Evolutionary conservation across 2,113 vertebrate species (phyloP), one percentile per base, ranked within the genome.

Genomic region (Triplophysa dalaica): DNA sequence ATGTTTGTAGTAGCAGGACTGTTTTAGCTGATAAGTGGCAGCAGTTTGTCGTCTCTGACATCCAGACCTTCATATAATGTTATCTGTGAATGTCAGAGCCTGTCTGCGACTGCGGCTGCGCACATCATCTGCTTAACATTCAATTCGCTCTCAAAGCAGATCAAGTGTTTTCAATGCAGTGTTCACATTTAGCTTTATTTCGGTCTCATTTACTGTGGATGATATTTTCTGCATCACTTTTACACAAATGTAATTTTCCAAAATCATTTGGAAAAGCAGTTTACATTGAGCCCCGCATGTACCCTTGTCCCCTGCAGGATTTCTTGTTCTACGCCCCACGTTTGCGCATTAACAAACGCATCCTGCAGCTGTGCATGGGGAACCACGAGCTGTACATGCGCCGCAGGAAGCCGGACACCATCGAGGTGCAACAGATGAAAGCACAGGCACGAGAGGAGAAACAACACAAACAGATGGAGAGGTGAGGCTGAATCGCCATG

Each of bases 391-490:
- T 98, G 84, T 99, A 98, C 84, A 98, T 98, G 96, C 93, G 96
- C 3, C 95, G 97, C 79, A 90, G 97, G 87, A 98, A 97, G 87
- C 97, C 97, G 0, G 97, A 99, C 91, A 96, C 96, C 52, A 98
- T 99, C 1, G 97, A 99, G 90, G 97, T 99, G 81, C 97, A 99
- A 86, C 97, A 99, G 92, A 98, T 99, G 97, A 98, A 97, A 90
- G 94, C 95, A 0, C 97, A 98, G 90, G 97, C 97, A 64, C 90
- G 92, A 2, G 97, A 99, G 87, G 97, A 98, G 88, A 98, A 97
- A 88, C 93, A 95, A 7, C 94, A 96, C 85, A 98, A 94, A 70
- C 93, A 96, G 43, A 70, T 93, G 90, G 96, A 98, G 88, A 93
- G 92, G 97, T 98, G 85, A 50, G 86, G 33, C 29, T 24, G 24